Evolutionary conservation across 1,140 invertebrate species (phyloP).

Genomic region (Zeugodacus cucurbitae): DNA sequence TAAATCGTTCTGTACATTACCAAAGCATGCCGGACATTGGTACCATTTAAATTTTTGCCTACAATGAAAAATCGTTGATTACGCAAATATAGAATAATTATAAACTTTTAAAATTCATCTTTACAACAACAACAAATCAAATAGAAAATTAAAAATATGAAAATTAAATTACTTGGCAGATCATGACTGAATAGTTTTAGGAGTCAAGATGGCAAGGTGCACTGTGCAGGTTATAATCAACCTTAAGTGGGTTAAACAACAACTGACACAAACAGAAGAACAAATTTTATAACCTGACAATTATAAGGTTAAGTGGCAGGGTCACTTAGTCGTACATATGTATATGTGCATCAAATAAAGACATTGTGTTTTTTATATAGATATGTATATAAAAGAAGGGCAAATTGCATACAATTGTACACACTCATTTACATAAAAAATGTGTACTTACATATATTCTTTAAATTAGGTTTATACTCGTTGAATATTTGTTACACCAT

Average conservation of each 20-base stretch:
- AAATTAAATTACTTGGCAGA: not conserved
- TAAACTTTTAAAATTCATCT: not conserved
- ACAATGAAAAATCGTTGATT: too few relatives aligned
- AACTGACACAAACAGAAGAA: not conserved
- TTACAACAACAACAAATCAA: not conserved
- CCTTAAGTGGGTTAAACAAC: not conserved
- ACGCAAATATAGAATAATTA: too few relatives aligned
- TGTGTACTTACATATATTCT: not conserved
- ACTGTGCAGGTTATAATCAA: not conserved
- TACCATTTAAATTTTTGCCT: too few relatives aligned
- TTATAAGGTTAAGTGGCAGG: conserved; percentile 12
- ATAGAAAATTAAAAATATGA: not conserved
- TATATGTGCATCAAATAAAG: not conserved
- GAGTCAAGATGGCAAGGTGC: conserved; percentile 29
- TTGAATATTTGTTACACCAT: not conserved
- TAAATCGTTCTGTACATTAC: too few relatives aligned
- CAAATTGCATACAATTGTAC: not conserved
- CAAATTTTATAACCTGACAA: not conserved
- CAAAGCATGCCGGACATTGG: too few relatives aligned
- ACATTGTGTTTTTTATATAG: not conserved
- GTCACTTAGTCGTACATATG: not conserved
- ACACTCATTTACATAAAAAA: not conserved
- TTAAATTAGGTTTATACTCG: not conserved
- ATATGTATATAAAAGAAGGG: not conserved
- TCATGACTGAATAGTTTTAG: not conserved